Evolutionary conservation across 2,888 invertebrate species (phyloP).

Genomic region (Thymelicus lineola): DNA sequence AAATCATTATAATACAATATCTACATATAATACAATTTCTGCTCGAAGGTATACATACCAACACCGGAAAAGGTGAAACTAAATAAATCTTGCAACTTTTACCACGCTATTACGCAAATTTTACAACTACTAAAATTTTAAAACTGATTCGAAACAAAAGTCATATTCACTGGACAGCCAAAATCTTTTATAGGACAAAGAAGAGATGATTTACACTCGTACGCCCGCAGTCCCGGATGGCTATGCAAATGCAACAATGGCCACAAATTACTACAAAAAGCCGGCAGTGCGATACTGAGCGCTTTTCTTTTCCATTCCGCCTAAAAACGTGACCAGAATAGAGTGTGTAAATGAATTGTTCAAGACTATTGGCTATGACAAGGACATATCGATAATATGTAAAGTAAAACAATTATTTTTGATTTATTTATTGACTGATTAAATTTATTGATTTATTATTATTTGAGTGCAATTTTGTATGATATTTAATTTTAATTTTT

Average conservation of each 20-base stretch:
- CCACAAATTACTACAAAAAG: constrained; percentile 34
- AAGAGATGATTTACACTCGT: constrained; percentile 21
- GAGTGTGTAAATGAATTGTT: constrained; percentile 9
- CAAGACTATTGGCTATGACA: constrained; percentile 2
- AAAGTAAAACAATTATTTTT: no score
- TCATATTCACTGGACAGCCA: constrained; percentile 7
- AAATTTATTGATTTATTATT: no score
- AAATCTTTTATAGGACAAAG: constrained; percentile 25
- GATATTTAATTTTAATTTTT: no score
- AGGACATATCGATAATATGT: not conserved
- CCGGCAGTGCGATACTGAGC: constrained; percentile 1
- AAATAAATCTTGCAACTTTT: no score
- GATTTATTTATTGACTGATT: no score
- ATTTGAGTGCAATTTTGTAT: no score
- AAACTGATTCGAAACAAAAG: constrained; percentile 4
- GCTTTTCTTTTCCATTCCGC: constrained; percentile 19
- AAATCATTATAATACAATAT: no score
- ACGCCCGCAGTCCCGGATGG: constrained; percentile 13
- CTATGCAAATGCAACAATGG: constrained; percentile 35
- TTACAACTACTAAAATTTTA: not conserved
- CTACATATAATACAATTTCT: no score
- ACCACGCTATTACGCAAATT: not conserved
- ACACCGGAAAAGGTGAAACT: no score
- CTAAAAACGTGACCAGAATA: constrained; percentile 31
- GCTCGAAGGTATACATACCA: no score